A percentile compares a stretch with the other conserved stretches of the same genome.
These are phyloP conservation scores for Palaemon carinicauda DNA, from an alignment of 1,140 invertebrate species.

Conservation along the genomic window DNA sequence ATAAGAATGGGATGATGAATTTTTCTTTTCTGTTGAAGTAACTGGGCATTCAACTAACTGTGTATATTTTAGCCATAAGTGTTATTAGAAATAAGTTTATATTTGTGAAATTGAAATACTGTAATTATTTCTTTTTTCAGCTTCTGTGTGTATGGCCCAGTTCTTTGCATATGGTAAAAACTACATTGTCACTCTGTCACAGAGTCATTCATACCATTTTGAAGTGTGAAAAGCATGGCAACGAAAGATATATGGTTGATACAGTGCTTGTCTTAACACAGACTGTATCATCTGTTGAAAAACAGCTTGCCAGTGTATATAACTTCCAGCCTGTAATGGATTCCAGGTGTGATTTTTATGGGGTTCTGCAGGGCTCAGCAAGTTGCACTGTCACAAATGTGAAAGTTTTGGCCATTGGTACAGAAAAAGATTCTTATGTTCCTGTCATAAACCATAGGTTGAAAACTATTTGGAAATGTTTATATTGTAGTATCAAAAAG, in stretches of 20 bases:
- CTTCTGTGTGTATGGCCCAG: constrained; percentile 22
- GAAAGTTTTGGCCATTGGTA: background rate
- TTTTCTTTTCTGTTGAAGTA: too few species aligned
- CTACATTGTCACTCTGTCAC: constrained; percentile 22
- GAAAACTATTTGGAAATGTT: constrained; percentile 20
- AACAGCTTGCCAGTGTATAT: constrained; percentile 2
- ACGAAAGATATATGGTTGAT: constrained; percentile 22
- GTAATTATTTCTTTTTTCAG: background rate
- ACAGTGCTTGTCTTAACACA: constrained; percentile 30
- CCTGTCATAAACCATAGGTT: background rate
- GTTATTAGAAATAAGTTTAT: too few species aligned
- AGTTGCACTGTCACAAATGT: background rate
- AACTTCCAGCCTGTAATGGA: background rate
- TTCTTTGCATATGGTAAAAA: constrained; percentile 16
- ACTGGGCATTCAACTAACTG: background rate
- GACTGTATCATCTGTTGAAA: constrained; percentile 3
- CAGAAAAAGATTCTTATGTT: background rate
- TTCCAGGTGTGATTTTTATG: background rate
- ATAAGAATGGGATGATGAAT: too few species aligned
- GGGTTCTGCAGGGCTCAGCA: background rate
- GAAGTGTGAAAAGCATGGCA: constrained; percentile 17
- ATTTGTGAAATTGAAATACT: background rate
- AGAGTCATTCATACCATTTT: constrained; percentile 10
- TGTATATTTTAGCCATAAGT: too few species aligned
- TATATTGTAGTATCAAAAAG: constrained; percentile 13